Percentiles rank a stretch among this genome's conserved stretches.
Conservation (phyloP, 1,140 invertebrate species). For the Drosophila oshimai region DNA sequence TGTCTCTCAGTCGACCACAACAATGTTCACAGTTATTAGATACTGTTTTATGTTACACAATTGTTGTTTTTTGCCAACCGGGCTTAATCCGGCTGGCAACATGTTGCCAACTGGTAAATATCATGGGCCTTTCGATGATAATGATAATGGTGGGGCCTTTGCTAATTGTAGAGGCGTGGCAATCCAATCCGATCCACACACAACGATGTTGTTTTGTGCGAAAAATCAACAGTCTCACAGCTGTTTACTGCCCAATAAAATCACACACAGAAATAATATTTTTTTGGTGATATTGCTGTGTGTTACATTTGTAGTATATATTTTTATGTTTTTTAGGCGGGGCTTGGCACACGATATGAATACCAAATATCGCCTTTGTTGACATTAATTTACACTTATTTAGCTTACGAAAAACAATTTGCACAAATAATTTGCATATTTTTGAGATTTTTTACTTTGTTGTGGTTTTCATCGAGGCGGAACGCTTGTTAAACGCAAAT, state of each 20-base stretch:
- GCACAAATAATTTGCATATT: slow-evolving; percentile 37
- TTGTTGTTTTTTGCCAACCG: slow-evolving; percentile 25
- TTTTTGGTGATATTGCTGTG: neutral
- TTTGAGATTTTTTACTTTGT: slow-evolving; percentile 17
- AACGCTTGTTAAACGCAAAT: slow-evolving; percentile 11
- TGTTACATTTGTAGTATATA: slow-evolving; percentile 12
- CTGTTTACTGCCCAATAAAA: slow-evolving; percentile 47
- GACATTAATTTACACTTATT: slow-evolving; percentile 24
- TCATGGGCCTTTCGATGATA: slow-evolving; percentile 1
- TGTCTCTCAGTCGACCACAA: neutral
- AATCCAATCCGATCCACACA: neutral
- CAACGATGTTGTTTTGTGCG: slow-evolving; percentile 56
- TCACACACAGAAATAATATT: slow-evolving; percentile 10
- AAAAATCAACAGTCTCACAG: slow-evolving; percentile 52
- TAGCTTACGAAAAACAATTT: slow-evolving; percentile 21
- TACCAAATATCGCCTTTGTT: slow-evolving; percentile 38
- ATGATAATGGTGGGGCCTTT: neutral
- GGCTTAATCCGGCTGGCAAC: slow-evolving; percentile 31
- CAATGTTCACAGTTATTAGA: slow-evolving; percentile 23
- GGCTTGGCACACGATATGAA: slow-evolving; percentile 31
- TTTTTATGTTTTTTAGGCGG: neutral
- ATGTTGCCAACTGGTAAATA: slow-evolving; percentile 35
- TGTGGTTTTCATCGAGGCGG: neutral
- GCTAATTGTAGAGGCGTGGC: slow-evolving; percentile 61
- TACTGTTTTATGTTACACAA: slow-evolving; percentile 38